Conservation (phyloP, 2,888 invertebrate species). For the Lissocephala sabroskyi region DNA sequence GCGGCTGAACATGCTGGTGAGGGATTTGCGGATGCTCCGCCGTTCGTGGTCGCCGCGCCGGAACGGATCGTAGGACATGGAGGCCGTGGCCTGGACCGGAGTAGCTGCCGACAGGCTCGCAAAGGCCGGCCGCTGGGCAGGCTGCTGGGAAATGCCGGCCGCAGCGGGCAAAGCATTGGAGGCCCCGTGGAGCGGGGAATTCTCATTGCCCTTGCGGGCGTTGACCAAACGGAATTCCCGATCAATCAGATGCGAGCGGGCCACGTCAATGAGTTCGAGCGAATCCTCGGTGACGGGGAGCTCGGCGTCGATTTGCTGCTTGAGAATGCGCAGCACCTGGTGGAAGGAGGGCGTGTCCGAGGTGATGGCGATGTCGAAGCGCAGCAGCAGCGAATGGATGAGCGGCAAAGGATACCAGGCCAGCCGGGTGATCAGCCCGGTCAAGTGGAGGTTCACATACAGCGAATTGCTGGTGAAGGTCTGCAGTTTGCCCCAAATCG, state of each 20-base stretch:
- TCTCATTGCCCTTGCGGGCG: constrained; percentile 74
- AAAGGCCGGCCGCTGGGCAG: constrained; percentile 56
- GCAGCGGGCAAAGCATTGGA: no score
- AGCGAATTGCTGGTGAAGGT: constrained; percentile 88
- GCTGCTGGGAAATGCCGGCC: constrained; percentile 33
- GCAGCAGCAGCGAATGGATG: constrained; percentile 88
- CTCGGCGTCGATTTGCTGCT: constrained; percentile 89
- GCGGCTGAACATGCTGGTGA: constrained; percentile 83
- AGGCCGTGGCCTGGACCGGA: constrained; percentile 69
- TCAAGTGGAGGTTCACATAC: constrained; percentile 89
- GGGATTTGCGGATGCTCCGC: constrained; percentile 82
- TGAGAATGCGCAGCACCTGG: constrained; percentile 87
- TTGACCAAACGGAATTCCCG: constrained; percentile 85
- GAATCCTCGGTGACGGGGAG: constrained; percentile 75
- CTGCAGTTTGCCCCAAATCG: constrained; percentile 86
- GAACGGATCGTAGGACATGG: constrained; percentile 74
- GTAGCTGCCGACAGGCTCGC: constrained; percentile 69
- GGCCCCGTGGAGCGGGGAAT: constrained; percentile 68
- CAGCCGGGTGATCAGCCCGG: constrained; percentile 88
- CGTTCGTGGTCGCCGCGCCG: constrained; percentile 81
- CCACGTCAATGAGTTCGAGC: constrained; percentile 81
- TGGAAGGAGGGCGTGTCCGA: constrained; percentile 92
- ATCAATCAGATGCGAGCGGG: constrained; percentile 84
- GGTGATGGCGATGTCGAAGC: constrained; percentile 87
- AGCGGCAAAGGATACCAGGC: constrained; percentile 92